A percentile compares a stretch with the other conserved stretches of the same genome.
Evolutionary conservation across 2,113 vertebrate genomes (phyloP).

Genomic region (Beaufortia kweichowensis): DNA sequence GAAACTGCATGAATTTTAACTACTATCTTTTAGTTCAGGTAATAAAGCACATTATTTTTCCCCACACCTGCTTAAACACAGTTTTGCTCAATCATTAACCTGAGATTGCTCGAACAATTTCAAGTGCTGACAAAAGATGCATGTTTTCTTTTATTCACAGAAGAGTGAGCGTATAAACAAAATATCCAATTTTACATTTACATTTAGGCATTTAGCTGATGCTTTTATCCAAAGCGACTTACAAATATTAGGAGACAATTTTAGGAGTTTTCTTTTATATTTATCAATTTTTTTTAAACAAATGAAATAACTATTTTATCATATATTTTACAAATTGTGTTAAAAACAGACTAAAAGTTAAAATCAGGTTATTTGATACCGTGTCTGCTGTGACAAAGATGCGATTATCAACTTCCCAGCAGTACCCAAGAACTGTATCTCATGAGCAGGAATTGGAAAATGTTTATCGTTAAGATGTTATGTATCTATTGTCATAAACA

Average conservation of each 20-base stretch:
- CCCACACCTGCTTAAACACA: background rate
- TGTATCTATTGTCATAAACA: background rate
- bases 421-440: background rate
- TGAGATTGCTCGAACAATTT: background rate
- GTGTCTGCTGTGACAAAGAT: background rate
- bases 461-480: slow-evolving; percentile 17
- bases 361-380: background rate
- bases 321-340: too few species aligned
- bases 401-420: background rate
- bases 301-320: too few species aligned
- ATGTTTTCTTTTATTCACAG: background rate
- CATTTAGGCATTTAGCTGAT: too few species aligned
- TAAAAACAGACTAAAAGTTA: too few species aligned
- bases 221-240: too few species aligned
- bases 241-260: too few species aligned
- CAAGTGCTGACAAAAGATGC: background rate
- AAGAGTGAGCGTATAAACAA: too few species aligned
- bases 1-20: background rate
- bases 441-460: background rate
- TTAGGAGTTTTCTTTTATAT: too few species aligned
- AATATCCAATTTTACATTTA: too few species aligned
- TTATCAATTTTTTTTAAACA: too few species aligned
- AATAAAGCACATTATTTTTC: background rate
- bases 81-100: slow-evolving; percentile 9
- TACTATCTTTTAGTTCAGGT: slow-evolving; percentile 7